Evolutionary conservation across 2,797 vertebrate genomes (phyloP), one percentile per base, ranked within the genome.

Genomic region (Serranus cabrilla): DNA sequence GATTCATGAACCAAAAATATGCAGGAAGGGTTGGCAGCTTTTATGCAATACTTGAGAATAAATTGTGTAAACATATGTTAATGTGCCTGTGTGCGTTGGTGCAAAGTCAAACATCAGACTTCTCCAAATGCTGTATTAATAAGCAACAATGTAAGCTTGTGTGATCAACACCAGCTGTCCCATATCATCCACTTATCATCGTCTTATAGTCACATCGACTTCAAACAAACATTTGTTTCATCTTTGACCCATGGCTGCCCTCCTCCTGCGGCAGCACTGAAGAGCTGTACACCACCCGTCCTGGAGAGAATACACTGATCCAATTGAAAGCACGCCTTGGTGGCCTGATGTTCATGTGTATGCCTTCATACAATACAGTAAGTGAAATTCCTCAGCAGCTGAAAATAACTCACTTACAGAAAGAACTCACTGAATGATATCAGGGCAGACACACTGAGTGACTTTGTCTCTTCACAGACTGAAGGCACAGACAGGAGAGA

Each of bases 1-100:
- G 31, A 76, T 76, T 81, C 7, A 63, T 56, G 65, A 76, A 43
- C 18, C 40, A 76, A 70, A 75, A 67, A 69, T 78, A 78, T 68
- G 66, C 23, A 69, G 49, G 18, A 74, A 69, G 27, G 18, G 43
- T 63, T 76, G 47, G 55, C 40, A 65, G 59, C 49, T 62, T 71
- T 78, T 37, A 71, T 51, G 60, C 37, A 77, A 74, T 40, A 54
- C 50, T 49, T 74, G 61, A 71, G 54, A 76, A 71, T 51, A 63
- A 62, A 64, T 34, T 43, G 40, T 47, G 54, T 47, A 62, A 80
- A 81, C 59, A 72, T 50, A 73, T 66, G 63, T 57, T 49, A 73
- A 85, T 78, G 51, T 61, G 13, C 31, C 42, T 57, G 10, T 18
- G 20, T 42, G 8, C 51, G 40, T 71, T 34, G 56, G 23, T 49